Evolutionary conservation across 2,888 invertebrate species (phyloP).

Genomic region (Drosophila tanythrix): DNA sequence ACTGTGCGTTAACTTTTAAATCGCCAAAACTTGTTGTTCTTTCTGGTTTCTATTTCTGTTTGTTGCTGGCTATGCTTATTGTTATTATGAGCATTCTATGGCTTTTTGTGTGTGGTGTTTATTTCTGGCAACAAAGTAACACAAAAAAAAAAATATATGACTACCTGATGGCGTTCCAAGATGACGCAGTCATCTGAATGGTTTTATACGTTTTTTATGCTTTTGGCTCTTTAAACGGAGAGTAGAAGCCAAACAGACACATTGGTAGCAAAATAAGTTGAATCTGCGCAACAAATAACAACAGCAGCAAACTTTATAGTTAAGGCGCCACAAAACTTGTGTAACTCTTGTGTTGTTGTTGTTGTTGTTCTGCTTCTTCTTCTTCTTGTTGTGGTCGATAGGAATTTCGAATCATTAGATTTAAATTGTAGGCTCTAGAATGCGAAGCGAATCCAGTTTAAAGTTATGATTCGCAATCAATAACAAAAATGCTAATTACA

Average conservation of each 20-base stretch:
- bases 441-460: not conserved
- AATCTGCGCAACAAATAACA: conserved; percentile 37
- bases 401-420: not conserved
- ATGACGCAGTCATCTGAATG: conserved; percentile 37
- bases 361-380: not conserved
- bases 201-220: not conserved
- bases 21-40: conserved; percentile 56
- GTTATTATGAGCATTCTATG: conserved; percentile 54
- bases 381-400: not conserved
- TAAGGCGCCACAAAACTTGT: conserved; percentile 30
- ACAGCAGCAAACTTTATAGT: conserved; percentile 23
- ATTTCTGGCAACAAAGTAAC: conserved; percentile 54
- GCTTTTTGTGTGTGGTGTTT: conserved; percentile 42
- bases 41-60: conserved; percentile 32
- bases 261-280: conserved; percentile 34
- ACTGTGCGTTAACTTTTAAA: conserved; percentile 54
- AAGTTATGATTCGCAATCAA: not conserved
- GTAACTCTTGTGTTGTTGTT: conserved; percentile 12
- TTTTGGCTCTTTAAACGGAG: conserved; percentile 12
- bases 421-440: not conserved
- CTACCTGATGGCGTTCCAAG: conserved; percentile 34
- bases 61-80: conserved; percentile 39
- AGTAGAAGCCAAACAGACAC: conserved; percentile 37
- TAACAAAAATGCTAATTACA: conserved; percentile 3
- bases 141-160: not conserved